Evolutionary conservation across 2,888 invertebrate species (phyloP).

Genomic region (Margaritifera margaritifera): DNA sequence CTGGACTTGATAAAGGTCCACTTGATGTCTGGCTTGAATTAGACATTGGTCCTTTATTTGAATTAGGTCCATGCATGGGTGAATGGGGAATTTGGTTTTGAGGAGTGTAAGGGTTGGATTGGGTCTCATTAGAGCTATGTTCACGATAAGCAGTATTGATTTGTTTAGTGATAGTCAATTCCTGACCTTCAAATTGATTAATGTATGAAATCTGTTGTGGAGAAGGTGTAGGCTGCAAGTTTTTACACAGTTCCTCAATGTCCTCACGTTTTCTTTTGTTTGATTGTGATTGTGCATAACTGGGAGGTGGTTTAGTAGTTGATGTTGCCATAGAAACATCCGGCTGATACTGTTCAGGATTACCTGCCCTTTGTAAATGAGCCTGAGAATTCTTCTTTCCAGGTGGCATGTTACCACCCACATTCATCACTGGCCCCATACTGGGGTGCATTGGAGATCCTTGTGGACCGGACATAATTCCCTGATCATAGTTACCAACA

Average conservation of each 20-base stretch:
- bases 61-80: conserved; percentile 59
- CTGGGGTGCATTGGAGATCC: conserved; percentile 46
- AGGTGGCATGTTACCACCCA: conserved; percentile 47
- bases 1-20: conserved; percentile 55
- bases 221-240: conserved; percentile 86
- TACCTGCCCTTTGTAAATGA: conserved; percentile 66
- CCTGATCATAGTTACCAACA: conserved; percentile 27
- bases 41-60: conserved; percentile 65
- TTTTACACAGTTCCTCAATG: conserved; percentile 82
- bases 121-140: conserved; percentile 46
- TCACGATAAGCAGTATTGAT: conserved; percentile 85
- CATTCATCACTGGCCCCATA: conserved; percentile 27
- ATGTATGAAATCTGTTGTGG: conserved; percentile 97
- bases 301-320: conserved; percentile 69
- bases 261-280: conserved; percentile 65
- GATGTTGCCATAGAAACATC: conserved; percentile 44
- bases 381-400: conserved; percentile 56
- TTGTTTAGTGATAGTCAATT: conserved; percentile 95
- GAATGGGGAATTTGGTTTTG: conserved; percentile 59
- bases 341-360: conserved; percentile 70
- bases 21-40: conserved; percentile 65
- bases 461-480: conserved; percentile 32
- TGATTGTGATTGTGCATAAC: conserved; percentile 70
- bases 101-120: conserved; percentile 56
- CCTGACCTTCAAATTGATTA: conserved; percentile 96